phyloP scores from a whole-genome alignment of 2,113 vertebrate genomes.

The Polyodon spathula region DNA sequence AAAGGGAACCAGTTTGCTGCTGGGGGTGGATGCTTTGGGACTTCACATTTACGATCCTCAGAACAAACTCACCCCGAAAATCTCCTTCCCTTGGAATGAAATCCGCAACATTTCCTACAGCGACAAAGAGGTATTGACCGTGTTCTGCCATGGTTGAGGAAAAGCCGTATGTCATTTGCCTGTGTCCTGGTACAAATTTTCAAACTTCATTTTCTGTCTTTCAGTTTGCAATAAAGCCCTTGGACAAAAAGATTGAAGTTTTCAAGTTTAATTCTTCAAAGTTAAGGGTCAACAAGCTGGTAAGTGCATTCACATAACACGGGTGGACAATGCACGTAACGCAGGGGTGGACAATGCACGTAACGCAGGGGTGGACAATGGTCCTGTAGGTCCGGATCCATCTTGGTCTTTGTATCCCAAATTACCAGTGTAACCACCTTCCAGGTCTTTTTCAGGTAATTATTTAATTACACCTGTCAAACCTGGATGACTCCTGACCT shows the following conservation, averaged over 20 bases:
- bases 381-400: too few species aligned
- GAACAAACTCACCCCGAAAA: conserved; percentile 89
- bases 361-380: too few species aligned
- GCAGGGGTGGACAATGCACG: too few species aligned
- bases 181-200: neutral
- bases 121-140: conserved; percentile 77
- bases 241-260: conserved; percentile 91
- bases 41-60: conserved; percentile 91
- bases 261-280: conserved; percentile 96
- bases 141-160: neutral
- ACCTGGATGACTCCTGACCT: too few species aligned
- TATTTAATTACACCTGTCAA: too few species aligned
- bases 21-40: conserved; percentile 90
- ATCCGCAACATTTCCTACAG: conserved; percentile 95
- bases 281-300: conserved; percentile 87
- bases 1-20: conserved; percentile 82
- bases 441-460: too few species aligned
- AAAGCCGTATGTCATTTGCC: neutral
- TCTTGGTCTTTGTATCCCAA: too few species aligned
- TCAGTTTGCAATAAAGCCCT: conserved; percentile 91
- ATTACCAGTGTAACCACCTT: too few species aligned
- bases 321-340: too few species aligned
- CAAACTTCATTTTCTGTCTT: conserved; percentile 20
- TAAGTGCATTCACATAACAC: conserved; percentile 44
- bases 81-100: conserved; percentile 94